These are phyloP conservation scores for Crenichthys baileyi DNA, from an alignment of 2,797 vertebrate species.

Conservation along the genomic window DNA sequence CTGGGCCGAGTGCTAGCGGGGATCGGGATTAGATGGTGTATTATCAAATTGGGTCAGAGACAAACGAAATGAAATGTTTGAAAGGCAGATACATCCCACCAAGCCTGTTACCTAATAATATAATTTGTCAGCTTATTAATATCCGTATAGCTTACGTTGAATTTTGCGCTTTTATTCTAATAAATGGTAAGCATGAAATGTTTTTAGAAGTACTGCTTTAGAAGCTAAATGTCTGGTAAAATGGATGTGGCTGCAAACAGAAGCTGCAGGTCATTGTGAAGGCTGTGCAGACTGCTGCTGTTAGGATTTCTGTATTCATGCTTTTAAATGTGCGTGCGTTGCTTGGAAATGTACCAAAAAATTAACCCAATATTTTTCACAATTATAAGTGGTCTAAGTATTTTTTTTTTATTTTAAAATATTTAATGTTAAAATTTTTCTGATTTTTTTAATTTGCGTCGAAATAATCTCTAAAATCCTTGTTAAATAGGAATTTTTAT, in stretches of 20 bases:
- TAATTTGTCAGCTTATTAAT: background rate
- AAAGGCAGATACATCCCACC: conserved; percentile 9
- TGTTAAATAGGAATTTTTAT: background rate
- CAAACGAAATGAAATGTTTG: conserved; percentile 37
- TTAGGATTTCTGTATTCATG: background rate
- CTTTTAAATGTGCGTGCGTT: background rate
- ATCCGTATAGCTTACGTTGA: background rate
- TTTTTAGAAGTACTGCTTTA: background rate
- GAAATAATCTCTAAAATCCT: background rate
- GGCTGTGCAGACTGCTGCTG: background rate
- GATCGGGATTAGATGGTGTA: background rate
- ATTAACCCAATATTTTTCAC: background rate
- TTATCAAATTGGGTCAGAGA: conserved; percentile 41
- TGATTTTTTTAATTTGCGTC: background rate
- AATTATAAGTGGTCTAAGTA: background rate
- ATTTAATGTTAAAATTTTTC: background rate
- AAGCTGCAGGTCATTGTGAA: background rate
- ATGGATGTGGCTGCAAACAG: too few relatives aligned
- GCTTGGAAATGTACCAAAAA: background rate
- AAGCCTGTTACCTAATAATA: background rate
- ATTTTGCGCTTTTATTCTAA: background rate
- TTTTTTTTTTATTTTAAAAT: background rate
- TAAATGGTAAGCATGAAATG: background rate
- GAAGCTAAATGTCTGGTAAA: background rate
- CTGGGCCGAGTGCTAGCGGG: conserved; percentile 21